phyloP scores from a whole-genome alignment of 2,888 invertebrate genomes.

The Caradrina clavipalpis region DNA sequence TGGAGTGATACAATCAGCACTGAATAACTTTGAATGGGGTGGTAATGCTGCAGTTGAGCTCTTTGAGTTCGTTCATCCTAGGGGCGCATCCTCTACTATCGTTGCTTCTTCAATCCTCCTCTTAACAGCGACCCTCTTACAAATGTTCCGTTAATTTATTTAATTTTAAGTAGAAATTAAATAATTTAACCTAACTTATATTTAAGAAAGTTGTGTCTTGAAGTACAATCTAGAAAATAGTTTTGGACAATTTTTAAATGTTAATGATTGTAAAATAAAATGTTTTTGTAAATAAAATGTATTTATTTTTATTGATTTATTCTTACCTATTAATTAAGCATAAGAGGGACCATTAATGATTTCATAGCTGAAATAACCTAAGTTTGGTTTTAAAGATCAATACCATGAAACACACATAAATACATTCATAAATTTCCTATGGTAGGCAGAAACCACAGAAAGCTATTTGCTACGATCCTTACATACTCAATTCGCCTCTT shows the following conservation, averaged over 20 bases:
- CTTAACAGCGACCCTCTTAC: slow-evolving; percentile 70
- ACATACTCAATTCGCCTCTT: too few species aligned
- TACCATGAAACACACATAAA: too few species aligned
- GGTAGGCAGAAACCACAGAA: too few species aligned
- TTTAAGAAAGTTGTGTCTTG: slow-evolving; percentile 38
- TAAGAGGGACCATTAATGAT: too few species aligned
- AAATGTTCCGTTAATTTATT: slow-evolving; percentile 72
- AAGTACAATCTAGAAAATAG: slow-evolving; percentile 33
- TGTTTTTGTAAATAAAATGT: slow-evolving; percentile 50
- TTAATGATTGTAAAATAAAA: slow-evolving; percentile 25
- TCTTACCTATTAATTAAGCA: too few species aligned
- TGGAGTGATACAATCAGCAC: slow-evolving; percentile 70
- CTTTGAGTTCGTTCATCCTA: slow-evolving; percentile 64
- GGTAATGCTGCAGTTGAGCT: slow-evolving; percentile 74
- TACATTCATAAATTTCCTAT: too few species aligned
- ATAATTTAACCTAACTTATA: slow-evolving; percentile 28
- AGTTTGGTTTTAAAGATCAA: too few species aligned
- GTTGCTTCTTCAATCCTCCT: slow-evolving; percentile 75
- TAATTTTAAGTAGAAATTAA: slow-evolving; percentile 48
- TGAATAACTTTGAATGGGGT: slow-evolving; percentile 81
- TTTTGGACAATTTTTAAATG: slow-evolving; percentile 10
- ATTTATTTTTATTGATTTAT: slow-evolving; percentile 18
- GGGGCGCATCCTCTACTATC: slow-evolving; percentile 71
- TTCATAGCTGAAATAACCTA: too few species aligned
- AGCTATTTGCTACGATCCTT: too few species aligned